These are phyloP conservation scores for Henicopernis longicauda DNA, from an alignment of 2,113 vertebrate species.

Conservation along the genomic window DNA sequence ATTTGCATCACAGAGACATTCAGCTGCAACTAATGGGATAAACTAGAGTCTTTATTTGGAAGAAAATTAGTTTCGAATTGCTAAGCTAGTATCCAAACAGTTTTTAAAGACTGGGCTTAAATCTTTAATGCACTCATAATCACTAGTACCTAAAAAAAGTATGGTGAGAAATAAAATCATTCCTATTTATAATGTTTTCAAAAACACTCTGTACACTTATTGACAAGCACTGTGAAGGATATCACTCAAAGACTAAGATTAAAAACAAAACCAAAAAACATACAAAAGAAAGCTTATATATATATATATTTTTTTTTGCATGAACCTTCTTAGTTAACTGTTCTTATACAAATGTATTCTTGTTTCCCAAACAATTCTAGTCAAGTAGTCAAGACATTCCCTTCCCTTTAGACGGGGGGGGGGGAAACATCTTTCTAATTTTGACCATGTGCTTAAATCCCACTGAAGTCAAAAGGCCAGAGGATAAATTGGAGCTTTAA, in stretches of 20 bases:
- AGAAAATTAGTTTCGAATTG: background rate
- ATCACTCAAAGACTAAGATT: background rate
- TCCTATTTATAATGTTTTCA: background rate
- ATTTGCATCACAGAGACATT: background rate
- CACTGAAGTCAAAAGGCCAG: background rate
- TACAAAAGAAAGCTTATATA: background rate
- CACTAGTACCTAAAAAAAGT: background rate
- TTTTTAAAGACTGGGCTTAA: background rate
- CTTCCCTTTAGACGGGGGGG: background rate
- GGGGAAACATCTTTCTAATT: background rate
- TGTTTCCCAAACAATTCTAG: background rate
- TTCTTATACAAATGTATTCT: background rate
- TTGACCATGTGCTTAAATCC: background rate
- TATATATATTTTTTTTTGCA: background rate
- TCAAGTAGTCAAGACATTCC: background rate
- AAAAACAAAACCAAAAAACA: background rate
- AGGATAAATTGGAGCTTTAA: background rate
- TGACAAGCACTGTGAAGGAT: background rate
- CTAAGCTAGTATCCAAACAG: background rate
- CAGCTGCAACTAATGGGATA: background rate
- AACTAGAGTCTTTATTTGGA: background rate
- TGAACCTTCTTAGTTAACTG: background rate
- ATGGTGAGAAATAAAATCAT: background rate
- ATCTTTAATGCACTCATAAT: background rate
- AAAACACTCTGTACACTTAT: background rate